phyloP scores from a whole-genome alignment of 1,140 invertebrate species.

The Zaprionus gabonicus region DNA sequence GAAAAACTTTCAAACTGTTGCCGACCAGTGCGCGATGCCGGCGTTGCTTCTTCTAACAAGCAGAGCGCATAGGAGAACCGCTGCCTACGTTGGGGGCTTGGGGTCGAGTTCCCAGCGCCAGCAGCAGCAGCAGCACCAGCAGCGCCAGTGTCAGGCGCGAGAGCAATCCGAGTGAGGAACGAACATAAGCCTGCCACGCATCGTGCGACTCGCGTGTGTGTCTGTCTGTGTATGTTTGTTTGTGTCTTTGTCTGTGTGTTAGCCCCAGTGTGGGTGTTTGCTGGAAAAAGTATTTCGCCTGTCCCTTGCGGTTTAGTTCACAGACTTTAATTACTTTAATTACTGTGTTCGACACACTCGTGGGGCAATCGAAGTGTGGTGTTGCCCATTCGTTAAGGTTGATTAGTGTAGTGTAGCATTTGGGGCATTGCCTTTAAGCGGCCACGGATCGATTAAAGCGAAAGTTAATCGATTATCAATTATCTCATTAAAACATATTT shows the following conservation, averaged over 20 bases:
- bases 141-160: conserved; percentile 33
- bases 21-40: conserved; percentile 43
- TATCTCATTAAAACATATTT: no score
- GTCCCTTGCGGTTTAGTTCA: conserved; percentile 31
- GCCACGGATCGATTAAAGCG: neutral
- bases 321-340: conserved; percentile 43
- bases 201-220: conserved; percentile 13
- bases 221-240: neutral
- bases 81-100: conserved; percentile 34
- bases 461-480: no score
- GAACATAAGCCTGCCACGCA: conserved; percentile 70
- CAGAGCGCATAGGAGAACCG: conserved; percentile 40
- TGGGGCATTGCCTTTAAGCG: neutral
- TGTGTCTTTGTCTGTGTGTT: neutral
- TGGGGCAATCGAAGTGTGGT: neutral
- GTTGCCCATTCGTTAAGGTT: neutral
- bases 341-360: conserved; percentile 5
- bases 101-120: conserved; percentile 32
- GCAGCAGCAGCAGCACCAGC: conserved; percentile 40
- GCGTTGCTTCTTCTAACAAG: conserved; percentile 55
- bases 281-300: conserved; percentile 6
- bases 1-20: conserved; percentile 81
- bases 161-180: conserved; percentile 28
- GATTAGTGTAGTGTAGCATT: neutral
- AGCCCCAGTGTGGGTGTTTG: neutral